A percentile compares a stretch with the other conserved stretches of the same genome.
Conservation (phyloP, 2,113 vertebrate species). For the Bucco capensis region DNA sequence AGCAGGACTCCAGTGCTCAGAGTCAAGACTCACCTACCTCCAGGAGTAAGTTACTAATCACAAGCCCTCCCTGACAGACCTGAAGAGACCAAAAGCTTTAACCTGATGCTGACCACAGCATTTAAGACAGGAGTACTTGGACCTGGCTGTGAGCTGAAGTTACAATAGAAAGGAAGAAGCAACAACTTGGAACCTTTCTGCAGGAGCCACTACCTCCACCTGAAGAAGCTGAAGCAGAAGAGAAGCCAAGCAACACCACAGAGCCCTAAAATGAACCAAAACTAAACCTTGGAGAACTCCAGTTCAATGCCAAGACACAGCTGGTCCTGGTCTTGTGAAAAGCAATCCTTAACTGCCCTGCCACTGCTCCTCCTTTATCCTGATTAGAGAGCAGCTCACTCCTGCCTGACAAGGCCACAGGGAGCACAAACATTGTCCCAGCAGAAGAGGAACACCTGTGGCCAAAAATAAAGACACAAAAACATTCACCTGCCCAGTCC, state of each 20-base stretch:
- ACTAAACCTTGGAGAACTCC: neutral
- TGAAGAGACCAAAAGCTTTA: neutral
- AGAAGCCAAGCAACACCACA: neutral
- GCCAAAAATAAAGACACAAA: no score
- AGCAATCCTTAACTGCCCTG: neutral
- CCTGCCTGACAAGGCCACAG: neutral
- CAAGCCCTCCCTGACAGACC: neutral
- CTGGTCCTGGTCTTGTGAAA: neutral
- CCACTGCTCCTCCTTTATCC: neutral
- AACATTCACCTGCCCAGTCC: no score
- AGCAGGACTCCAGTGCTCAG: rapidly evolving
- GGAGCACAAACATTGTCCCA: no score
- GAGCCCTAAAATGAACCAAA: neutral
- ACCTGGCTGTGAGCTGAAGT: neutral
- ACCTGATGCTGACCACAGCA: neutral
- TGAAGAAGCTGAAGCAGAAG: neutral
- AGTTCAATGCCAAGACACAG: neutral
- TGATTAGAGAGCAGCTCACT: neutral
- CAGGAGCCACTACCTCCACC: neutral
- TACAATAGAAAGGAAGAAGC: neutral
- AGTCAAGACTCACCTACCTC: neutral
- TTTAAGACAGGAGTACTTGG: neutral
- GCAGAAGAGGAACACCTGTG: neutral
- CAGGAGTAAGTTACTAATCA: neutral
- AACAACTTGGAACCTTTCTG: no score